Conservation (phyloP, 2,113 vertebrate genomes). For the Daboia siamensis region DNA sequence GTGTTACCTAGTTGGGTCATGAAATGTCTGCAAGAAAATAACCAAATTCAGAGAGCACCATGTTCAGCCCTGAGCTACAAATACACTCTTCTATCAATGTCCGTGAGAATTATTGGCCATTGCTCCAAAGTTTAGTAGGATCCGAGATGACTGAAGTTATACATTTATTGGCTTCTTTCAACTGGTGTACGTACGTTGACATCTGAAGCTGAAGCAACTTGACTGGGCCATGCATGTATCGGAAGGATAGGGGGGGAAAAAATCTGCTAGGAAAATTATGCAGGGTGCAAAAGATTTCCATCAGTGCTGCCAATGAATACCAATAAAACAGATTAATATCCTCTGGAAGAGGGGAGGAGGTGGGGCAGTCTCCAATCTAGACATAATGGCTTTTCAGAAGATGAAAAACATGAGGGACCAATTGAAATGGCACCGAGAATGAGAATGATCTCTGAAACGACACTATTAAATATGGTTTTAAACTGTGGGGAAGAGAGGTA, state of each 20-base stretch:
- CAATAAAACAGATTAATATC: conserved; percentile 77
- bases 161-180: not conserved
- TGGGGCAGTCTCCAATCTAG: conserved; percentile 68
- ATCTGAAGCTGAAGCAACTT: not conserved
- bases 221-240: conserved; percentile 42
- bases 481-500: conserved; percentile 13
- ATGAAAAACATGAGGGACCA: conserved; percentile 54
- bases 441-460: conserved; percentile 69
- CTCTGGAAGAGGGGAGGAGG: conserved; percentile 65
- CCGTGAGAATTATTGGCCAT: conserved; percentile 11
- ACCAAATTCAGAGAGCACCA: not conserved
- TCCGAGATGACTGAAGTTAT: not conserved
- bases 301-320: conserved; percentile 67
- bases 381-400: conserved; percentile 71
- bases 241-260: conserved; percentile 1
- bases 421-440: conserved; percentile 60
- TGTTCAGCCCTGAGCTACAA: not conserved
- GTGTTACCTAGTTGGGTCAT: not conserved
- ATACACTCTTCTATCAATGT: not conserved
- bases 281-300: conserved; percentile 56
- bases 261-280: conserved; percentile 64
- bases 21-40: not conserved
- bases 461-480: conserved; percentile 69
- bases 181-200: not conserved
- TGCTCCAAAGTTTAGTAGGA: not conserved